phyloP scores from a whole-genome alignment of 2,888 invertebrate genomes.

The Drosophila nr. medialis region DNA sequence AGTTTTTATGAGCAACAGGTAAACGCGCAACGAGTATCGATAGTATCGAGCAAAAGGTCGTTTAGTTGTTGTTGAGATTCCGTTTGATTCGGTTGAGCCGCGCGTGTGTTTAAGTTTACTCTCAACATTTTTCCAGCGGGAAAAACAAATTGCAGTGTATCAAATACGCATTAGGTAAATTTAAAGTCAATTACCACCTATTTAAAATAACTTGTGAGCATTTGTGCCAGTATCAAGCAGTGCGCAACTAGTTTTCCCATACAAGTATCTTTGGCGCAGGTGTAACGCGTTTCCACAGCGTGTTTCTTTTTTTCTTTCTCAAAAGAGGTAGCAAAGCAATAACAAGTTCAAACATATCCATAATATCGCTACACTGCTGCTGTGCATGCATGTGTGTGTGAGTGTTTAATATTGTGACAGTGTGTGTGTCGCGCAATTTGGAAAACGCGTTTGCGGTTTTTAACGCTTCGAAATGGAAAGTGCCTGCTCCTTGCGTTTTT shows the following conservation, averaged over 20 bases:
- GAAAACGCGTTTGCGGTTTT: constrained; percentile 72
- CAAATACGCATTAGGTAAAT: constrained; percentile 12
- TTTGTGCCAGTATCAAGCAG: constrained; percentile 4
- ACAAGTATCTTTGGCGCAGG: constrained; percentile 45
- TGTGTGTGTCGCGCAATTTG: constrained; percentile 45
- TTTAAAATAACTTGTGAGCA: constrained; percentile 7
- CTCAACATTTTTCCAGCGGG: constrained; percentile 54
- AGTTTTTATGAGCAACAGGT: constrained; percentile 46
- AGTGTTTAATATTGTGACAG: constrained; percentile 17
- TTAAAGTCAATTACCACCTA: constrained; percentile 17
- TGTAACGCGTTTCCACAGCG: constrained; percentile 45
- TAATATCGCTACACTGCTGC: constrained; percentile 45
- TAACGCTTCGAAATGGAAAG: constrained; percentile 71
- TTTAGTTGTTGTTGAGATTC: constrained; percentile 65
- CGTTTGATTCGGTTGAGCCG: constrained; percentile 57
- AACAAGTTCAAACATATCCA: constrained; percentile 69
- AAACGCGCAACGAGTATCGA: constrained; percentile 40
- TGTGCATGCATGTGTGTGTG: constrained; percentile 8
- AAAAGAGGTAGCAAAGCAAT: constrained; percentile 42
- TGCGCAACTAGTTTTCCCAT: constrained; percentile 13
- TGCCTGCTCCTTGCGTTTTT: constrained; percentile 43
- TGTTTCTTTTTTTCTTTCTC: constrained; percentile 11
- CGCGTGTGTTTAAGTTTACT: constrained; percentile 24
- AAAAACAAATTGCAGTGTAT: constrained; percentile 41
- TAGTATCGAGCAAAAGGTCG: constrained; percentile 33